Evolutionary conservation across 1,140 invertebrate species (phyloP).

Genomic region (Branchinecta lindahli): DNA sequence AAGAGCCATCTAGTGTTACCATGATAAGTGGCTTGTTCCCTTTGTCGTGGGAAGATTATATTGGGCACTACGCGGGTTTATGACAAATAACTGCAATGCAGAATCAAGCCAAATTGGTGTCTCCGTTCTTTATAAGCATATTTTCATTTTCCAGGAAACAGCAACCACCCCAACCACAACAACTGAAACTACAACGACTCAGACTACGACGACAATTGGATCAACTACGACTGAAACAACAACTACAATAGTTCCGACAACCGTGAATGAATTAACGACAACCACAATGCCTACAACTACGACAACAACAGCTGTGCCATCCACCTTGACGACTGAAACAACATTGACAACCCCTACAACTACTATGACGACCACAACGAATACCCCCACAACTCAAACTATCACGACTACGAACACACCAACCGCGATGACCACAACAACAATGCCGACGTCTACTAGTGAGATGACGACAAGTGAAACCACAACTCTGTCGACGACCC

Average conservation of each 20-base stretch:
- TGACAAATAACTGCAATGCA: too few relatives aligned
- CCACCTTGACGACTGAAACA: background rate
- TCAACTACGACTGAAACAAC: constrained; percentile 1
- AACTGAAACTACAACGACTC: background rate
- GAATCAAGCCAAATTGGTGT: too few relatives aligned
- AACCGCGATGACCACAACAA: background rate
- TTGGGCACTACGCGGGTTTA: too few relatives aligned
- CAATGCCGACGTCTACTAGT: background rate
- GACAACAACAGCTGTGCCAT: background rate
- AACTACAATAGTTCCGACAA: background rate
- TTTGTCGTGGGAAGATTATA: too few relatives aligned
- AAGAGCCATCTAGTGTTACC: too few relatives aligned
- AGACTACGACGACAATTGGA: background rate
- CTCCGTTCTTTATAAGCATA: too few relatives aligned
- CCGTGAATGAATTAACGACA: background rate
- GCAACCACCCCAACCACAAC: background rate
- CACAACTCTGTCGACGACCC: constrained; percentile 7
- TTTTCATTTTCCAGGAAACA: too few relatives aligned
- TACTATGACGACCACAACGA: background rate
- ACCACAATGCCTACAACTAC: background rate
- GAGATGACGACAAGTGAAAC: background rate
- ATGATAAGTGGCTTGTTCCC: too few relatives aligned
- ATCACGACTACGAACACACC: background rate
- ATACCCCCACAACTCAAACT: background rate
- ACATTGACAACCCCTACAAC: background rate